phyloP scores from a whole-genome alignment of 2,888 invertebrate species.

The Lumbricus terrestris region DNA sequence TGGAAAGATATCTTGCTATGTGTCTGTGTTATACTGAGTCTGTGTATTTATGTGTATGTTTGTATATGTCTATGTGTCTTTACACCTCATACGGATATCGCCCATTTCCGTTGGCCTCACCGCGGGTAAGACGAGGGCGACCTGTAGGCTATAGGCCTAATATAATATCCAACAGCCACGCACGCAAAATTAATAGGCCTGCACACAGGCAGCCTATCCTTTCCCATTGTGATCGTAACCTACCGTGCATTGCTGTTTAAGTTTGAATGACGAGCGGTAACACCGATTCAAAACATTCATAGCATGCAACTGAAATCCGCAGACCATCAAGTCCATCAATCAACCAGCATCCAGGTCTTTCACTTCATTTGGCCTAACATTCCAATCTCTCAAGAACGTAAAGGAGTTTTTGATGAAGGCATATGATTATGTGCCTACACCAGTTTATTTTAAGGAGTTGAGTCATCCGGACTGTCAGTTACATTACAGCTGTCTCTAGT shows the following conservation, averaged over 20 bases:
- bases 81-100: too few relatives aligned
- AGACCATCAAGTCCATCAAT: background rate
- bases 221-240: background rate
- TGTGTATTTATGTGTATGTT: too few relatives aligned
- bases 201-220: background rate
- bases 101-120: too few relatives aligned
- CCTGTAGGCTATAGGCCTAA: background rate
- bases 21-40: too few relatives aligned
- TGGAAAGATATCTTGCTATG: too few relatives aligned
- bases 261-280: background rate
- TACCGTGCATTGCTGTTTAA: background rate
- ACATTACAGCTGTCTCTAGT: background rate
- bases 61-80: background rate
- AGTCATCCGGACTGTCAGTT: background rate
- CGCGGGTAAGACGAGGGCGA: background rate
- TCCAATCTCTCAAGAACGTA: background rate
- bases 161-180: background rate
- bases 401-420: background rate
- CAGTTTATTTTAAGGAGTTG: background rate
- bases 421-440: background rate
- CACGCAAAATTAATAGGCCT: too few relatives aligned
- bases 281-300: background rate
- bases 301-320: background rate
- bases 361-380: background rate
- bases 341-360: background rate